Conservation (phyloP, 2,797 vertebrate species). For the Euthynnus affinis region DNA sequence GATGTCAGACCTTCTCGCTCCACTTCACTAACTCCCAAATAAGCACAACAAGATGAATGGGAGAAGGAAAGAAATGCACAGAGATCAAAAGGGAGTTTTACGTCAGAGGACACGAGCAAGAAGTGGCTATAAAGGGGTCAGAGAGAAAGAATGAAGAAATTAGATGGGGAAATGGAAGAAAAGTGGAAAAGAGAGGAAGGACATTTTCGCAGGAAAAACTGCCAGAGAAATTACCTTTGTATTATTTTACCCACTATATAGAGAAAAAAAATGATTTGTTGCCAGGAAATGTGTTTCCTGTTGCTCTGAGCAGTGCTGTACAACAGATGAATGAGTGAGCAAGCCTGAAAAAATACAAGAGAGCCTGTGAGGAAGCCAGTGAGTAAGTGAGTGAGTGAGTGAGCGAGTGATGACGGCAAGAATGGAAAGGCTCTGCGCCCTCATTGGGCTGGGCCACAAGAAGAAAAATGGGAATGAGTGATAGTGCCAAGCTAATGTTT, state of each 20-base stretch:
- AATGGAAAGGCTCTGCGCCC: background rate
- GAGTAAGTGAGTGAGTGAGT: background rate
- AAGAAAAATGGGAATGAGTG: constrained; percentile 13
- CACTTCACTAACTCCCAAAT: background rate
- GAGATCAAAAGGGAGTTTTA: background rate
- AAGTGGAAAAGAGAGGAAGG: background rate
- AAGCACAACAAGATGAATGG: constrained; percentile 26
- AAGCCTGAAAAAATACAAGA: no score
- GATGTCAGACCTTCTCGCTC: constrained; percentile 7
- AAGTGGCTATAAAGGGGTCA: no score
- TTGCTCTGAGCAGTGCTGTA: background rate
- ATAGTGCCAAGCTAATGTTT: constrained; percentile 24
- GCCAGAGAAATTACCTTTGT: background rate
- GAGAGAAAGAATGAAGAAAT: background rate
- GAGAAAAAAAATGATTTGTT: no score
- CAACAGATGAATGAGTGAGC: background rate
- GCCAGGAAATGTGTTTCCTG: no score
- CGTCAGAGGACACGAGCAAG: background rate
- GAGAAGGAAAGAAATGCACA: constrained; percentile 7
- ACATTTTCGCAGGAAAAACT: no score
- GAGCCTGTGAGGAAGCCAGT: no score
- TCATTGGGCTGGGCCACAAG: background rate
- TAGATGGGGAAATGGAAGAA: background rate
- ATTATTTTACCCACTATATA: background rate
- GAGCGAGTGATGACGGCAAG: constrained; percentile 7